Base-by-base conservation (phyloP, 2,113 vertebrate genomes). In the Capra hircus region DNA sequence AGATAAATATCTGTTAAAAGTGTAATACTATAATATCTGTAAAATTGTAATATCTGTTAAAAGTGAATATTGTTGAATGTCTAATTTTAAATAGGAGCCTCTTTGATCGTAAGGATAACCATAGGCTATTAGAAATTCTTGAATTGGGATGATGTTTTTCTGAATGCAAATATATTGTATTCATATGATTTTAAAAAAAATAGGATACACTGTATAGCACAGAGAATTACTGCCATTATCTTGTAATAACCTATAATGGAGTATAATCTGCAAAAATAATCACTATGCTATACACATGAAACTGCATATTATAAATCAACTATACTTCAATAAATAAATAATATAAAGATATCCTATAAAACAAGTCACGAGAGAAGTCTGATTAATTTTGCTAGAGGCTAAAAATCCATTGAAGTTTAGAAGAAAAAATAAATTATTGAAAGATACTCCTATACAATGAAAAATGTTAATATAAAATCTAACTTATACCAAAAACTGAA, bases 401-500 rank as follows among this genome's bases (percentile, higher is more conserved):
- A 90, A 90, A 90, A 97, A 87, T 33, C 33, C 52, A 28, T 13
- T 74, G 23, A 86, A 53, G 19, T 90, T 97, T 77, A 95, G 21
- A 78, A 30, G 40, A 62, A 90, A 96, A 92, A 80, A 85, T 45
- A 87, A 91, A 78, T 86, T 81, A 81, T 10, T 94, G 52, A 77
- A 97, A 91, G 80, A 91, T 28, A 96, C 5, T 77, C 21, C 16
- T 64, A 86, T 9, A 71, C 1, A 77, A 88, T 59, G 16, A 97
- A 89, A 71, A 87, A 52, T 52, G 85, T 62, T 83, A 84, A 57
- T 64, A 81, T 95, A 45, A 84, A 88, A 97, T 71, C 87, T 85
- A 93, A 93, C 28, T 95, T 96, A 93, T 36, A 95, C 30, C 67
- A 96, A 91, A 97, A 94, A 67, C 33, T 28, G 94, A 53, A 96